phyloP scores from a whole-genome alignment of 2,113 vertebrate genomes.

The Eidolon helvum region DNA sequence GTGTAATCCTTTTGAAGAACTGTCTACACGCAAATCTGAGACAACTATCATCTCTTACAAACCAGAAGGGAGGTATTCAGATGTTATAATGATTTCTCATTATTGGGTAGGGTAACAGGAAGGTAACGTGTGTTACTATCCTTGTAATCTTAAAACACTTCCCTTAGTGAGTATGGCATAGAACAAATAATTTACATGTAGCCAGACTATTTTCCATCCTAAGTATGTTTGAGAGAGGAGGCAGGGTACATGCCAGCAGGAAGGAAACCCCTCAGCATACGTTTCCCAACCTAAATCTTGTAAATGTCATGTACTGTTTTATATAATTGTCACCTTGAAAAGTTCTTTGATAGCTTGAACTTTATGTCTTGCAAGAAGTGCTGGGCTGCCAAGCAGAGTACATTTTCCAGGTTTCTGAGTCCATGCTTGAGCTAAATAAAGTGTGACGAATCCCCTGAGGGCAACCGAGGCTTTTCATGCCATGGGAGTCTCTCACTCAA shows the following conservation, averaged over 20 bases:
- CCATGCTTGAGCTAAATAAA: conserved; percentile 71
- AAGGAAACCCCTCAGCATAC: conserved; percentile 6
- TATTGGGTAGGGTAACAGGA: background rate
- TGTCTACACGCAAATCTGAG: background rate
- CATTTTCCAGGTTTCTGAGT: conserved; percentile 73
- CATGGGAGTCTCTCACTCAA: conserved; percentile 53
- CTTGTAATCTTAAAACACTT: background rate
- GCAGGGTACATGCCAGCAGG: background rate
- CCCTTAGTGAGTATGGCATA: background rate
- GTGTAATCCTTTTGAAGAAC: background rate
- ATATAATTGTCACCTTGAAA: conserved; percentile 71
- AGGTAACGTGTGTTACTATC: background rate
- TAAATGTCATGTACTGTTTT: conserved; percentile 64
- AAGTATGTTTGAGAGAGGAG: conserved; percentile 12
- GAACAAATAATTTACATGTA: background rate
- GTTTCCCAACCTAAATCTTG: conserved; percentile 48
- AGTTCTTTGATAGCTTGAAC: conserved; percentile 73
- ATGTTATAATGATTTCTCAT: background rate
- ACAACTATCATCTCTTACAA: background rate
- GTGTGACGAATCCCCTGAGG: conserved; percentile 71
- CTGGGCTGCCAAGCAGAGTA: conserved; percentile 64
- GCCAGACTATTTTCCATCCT: background rate
- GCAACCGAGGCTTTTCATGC: conserved; percentile 59
- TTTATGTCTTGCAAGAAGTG: conserved; percentile 61
- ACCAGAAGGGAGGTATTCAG: background rate